Percentiles rank a stretch among this genome's conserved stretches.
Evolutionary conservation across 2,113 vertebrate species (phyloP).

Genomic region (Vireo altiloquus): DNA sequence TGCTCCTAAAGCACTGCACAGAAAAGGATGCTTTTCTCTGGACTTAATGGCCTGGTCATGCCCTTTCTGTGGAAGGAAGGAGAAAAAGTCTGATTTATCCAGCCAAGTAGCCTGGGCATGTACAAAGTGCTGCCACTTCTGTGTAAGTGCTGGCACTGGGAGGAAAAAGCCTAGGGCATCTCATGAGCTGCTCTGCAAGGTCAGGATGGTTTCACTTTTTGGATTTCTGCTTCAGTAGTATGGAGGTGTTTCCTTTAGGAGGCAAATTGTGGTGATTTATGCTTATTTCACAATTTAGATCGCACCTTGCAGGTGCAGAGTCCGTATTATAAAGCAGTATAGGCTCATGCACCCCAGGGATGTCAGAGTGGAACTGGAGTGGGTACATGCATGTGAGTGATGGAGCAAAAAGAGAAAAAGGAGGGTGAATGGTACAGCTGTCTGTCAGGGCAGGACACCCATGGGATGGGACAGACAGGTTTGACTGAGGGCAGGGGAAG

Average conservation of each 20-base stretch:
- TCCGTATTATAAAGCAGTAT: background rate
- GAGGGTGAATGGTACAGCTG: background rate
- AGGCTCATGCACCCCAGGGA: background rate
- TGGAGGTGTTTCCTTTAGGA: background rate
- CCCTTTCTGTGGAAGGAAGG: background rate
- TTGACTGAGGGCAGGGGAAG: background rate
- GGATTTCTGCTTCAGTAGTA: background rate
- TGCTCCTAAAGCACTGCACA: background rate
- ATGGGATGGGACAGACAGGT: background rate
- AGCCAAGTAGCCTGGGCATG: background rate
- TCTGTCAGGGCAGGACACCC: background rate
- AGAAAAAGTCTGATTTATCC: background rate
- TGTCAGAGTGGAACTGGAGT: background rate
- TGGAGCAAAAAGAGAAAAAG: background rate
- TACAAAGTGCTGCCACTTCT: background rate
- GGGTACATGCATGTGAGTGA: background rate
- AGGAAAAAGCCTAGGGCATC: background rate
- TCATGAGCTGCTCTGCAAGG: background rate
- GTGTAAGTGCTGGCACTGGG: background rate
- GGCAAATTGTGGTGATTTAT: background rate
- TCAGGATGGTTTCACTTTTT: background rate
- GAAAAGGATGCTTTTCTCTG: conserved; percentile 8
- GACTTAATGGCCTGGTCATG: background rate
- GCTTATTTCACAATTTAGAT: background rate
- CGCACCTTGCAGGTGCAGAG: background rate